A percentile compares a stretch with the other conserved stretches of the same genome.
Conservation (phyloP, 2,888 invertebrate genomes). For the Cosmopolites sordidus region DNA sequence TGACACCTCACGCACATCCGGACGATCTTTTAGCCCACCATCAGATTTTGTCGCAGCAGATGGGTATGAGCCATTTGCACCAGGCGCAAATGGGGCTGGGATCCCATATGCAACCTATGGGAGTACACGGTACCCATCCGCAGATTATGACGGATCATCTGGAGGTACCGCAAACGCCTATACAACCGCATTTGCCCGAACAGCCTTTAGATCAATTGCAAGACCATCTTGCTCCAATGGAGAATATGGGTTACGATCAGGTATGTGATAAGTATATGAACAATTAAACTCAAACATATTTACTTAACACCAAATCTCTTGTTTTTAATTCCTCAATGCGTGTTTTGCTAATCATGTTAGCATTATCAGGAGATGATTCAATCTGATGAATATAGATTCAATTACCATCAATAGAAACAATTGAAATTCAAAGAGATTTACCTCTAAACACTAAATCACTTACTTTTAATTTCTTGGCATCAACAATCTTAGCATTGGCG, state of each 20-base stretch:
- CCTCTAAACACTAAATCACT: too few relatives aligned
- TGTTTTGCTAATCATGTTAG: too few relatives aligned
- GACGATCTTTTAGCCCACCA: slow-evolving; percentile 39
- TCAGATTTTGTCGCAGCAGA: slow-evolving; percentile 9
- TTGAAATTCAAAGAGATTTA: too few relatives aligned
- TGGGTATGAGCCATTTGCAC: slow-evolving; percentile 11
- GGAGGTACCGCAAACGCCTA: slow-evolving; percentile 8
- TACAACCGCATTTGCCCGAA: slow-evolving; percentile 35
- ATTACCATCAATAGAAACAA: too few relatives aligned
- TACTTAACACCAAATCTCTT: too few relatives aligned
- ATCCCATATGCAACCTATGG: slow-evolving; percentile 5
- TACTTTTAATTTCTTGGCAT: too few relatives aligned
- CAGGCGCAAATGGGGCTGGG: slow-evolving; percentile 7
- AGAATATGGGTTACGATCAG: slow-evolving; percentile 60
- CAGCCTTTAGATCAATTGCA: slow-evolving; percentile 38
- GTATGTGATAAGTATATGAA: slow-evolving; percentile 42
- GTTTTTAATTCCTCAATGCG: too few relatives aligned
- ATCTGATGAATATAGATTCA: too few relatives aligned
- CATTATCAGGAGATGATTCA: too few relatives aligned
- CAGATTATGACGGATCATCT: background rate
- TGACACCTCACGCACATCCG: slow-evolving; percentile 41
- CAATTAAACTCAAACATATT: too few relatives aligned
- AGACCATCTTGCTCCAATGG: slow-evolving; percentile 52
- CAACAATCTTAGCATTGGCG: too few relatives aligned
- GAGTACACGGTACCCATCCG: background rate